Conservation (phyloP, 2,888 invertebrate species). For the Lypha dubia region DNA sequence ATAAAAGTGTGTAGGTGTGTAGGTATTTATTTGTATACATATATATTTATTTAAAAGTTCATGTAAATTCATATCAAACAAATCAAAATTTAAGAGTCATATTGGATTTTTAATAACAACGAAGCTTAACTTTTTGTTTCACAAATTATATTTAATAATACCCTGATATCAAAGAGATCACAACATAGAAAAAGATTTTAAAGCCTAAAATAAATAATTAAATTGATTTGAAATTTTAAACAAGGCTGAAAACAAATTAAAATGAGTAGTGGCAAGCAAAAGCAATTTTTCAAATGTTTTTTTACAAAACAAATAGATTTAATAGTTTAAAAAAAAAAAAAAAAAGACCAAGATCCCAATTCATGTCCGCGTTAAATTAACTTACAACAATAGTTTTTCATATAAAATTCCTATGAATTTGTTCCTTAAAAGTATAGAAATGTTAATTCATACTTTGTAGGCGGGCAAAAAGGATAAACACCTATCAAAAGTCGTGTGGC, state of each 20-base stretch:
- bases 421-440: too few relatives aligned
- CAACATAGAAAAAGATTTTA: conserved; percentile 1
- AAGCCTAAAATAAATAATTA: not conserved
- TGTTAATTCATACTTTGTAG: too few relatives aligned
- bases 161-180: not conserved
- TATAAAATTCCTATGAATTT: too few relatives aligned
- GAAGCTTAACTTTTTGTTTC: conserved; percentile 45
- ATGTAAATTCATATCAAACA: conserved; percentile 5
- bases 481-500: too few relatives aligned
- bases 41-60: not conserved
- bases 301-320: too few relatives aligned
- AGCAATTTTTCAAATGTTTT: not conserved
- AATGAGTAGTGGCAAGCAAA: too few relatives aligned
- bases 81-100: conserved; percentile 50
- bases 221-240: conserved; percentile 1
- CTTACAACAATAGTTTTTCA: too few relatives aligned
- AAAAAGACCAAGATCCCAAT: too few relatives aligned
- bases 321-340: too few relatives aligned
- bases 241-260: not conserved
- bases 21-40: not conserved
- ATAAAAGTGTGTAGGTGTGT: too few relatives aligned
- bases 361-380: too few relatives aligned
- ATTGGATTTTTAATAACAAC: conserved; percentile 4
- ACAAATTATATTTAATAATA: conserved; percentile 27
- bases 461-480: too few relatives aligned